Evolutionary conservation across 2,888 invertebrate genomes (phyloP), one percentile per base, ranked within the genome.

Genomic region (Ecliptopera silaceata): DNA sequence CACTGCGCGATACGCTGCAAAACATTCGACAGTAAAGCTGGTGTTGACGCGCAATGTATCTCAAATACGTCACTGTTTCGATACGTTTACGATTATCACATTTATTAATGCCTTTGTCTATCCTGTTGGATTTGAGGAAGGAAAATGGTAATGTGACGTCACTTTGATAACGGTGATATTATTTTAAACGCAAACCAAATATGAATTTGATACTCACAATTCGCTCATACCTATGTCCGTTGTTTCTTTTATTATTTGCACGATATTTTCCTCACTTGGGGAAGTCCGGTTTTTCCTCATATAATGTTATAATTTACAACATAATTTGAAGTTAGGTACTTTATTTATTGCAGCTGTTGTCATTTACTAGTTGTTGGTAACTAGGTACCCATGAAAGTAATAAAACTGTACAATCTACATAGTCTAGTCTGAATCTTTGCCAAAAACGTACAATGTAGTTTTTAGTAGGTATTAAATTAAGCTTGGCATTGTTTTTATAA

Each of bases 271-370:
- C 39, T 18, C 18, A 17, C 39, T 39, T 31, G 39, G 39, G 48
- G 39, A 48, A 39, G 12, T 31, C 29, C 39, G 18, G 39, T 48
- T 48, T n/a, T 48, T 39, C 48, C 49, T 49, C 49, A 49, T 31
- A 6, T 10, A 0, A 18, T n/a, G n/a, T n/a, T n/a, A 39, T 1
- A 1, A 32, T 32, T 11, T 32, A 39, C 39, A 39, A 39, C 39
- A 39, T 39, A 0, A 39, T 18, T 39, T 39, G 18, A 39, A n/a
- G 4, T 38, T n/a, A 32, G 12, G 12, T 32, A n/a, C n/a, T n/a
- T n/a, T n/a, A n/a, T n/a, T n/a, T n/a, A n/a, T 12, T 32, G 12
- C n/a, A 11, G 32, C 26, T 26, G 32, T 32, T 32, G 11, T 32
- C 12, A 3, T 32, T 29, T n/a, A 11, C 32, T 32, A 32, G n/a